phyloP scores from a whole-genome alignment of 2,888 invertebrate species.

The Drosophila kambysellisi region DNA sequence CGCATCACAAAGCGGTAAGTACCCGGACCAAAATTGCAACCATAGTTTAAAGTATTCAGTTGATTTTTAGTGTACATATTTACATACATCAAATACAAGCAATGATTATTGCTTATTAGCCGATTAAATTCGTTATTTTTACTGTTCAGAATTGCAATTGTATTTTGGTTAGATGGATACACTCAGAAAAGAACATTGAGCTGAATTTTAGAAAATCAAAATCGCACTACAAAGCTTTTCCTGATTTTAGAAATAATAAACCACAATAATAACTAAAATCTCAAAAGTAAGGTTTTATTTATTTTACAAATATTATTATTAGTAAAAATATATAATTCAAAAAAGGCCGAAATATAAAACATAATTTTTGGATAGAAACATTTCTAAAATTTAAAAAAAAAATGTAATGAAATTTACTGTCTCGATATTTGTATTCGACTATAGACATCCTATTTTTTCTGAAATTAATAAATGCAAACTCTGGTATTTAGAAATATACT shows the following conservation, averaged over 20 bases:
- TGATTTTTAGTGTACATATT: background rate
- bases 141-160: background rate
- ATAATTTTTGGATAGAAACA: background rate
- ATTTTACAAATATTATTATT: background rate
- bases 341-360: too few relatives aligned
- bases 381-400: background rate
- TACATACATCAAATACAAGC: background rate
- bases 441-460: background rate
- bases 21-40: background rate
- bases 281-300: background rate
- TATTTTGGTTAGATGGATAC: background rate
- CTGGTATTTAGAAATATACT: background rate
- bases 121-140: background rate
- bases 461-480: background rate
- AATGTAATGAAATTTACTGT: background rate
- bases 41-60: background rate
- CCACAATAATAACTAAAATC: too few relatives aligned
- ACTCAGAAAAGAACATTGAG: background rate
- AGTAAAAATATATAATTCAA: background rate
- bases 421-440: background rate
- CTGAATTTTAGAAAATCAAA: background rate
- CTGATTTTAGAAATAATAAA: background rate
- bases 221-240: background rate
- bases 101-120: background rate
- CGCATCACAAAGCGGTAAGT: slow-evolving; percentile 89